Evolutionary conservation across 2,797 vertebrate species (phyloP).

Genomic region (Argya squamiceps): DNA sequence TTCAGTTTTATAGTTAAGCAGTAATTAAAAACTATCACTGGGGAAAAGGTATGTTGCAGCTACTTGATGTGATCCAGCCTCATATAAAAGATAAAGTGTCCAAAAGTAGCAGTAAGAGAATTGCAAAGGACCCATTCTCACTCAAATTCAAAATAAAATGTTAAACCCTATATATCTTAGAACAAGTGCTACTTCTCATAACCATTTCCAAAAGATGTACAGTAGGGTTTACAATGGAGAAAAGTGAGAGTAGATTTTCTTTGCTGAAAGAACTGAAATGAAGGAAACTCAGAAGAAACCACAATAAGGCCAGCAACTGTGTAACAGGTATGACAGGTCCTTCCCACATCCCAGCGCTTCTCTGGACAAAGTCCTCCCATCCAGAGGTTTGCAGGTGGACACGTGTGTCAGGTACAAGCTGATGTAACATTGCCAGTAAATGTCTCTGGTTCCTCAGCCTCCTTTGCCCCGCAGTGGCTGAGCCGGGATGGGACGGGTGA

Average conservation of each 20-base stretch:
- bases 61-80: neutral
- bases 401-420: neutral
- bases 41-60: neutral
- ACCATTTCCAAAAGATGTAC: neutral
- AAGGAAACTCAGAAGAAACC: neutral
- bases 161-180: neutral
- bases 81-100: neutral
- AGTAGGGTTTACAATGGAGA: neutral
- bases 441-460: neutral
- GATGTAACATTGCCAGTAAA: rapidly evolving
- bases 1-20: neutral
- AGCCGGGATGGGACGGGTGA: rapidly evolving
- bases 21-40: neutral
- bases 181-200: neutral
- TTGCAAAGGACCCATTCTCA: neutral
- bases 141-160: neutral
- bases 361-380: rapidly evolving
- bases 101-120: neutral
- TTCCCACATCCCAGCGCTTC: neutral
- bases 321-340: neutral
- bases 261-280: neutral
- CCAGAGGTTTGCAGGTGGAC: neutral
- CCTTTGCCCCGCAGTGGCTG: neutral
- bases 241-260: neutral
- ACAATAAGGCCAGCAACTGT: neutral